phyloP scores from a whole-genome alignment of 53 echinoderm and acorn worm genomes.

The Paelopatides confundens region DNA sequence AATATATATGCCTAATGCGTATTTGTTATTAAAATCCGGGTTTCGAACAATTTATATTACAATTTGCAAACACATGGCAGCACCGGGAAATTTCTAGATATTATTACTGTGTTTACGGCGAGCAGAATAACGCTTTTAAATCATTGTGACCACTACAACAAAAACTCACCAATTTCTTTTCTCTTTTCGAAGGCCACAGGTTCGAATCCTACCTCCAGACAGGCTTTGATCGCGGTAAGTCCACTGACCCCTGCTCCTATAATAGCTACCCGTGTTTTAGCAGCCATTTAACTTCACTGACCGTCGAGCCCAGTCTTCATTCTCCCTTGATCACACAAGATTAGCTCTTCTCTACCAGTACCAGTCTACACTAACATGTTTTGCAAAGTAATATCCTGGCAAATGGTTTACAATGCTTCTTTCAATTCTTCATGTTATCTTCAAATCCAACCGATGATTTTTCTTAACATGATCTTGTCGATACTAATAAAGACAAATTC shows the following conservation, averaged over 20 bases:
- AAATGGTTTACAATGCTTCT: background rate
- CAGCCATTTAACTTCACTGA: background rate
- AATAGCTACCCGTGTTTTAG: conserved; percentile 14
- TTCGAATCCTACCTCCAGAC: conserved; percentile 12
- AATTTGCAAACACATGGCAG: too few relatives aligned
- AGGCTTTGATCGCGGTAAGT: conserved; percentile 2
- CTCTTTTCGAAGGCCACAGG: conserved; percentile 2
- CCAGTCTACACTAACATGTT: background rate
- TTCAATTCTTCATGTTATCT: background rate
- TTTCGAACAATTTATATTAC: too few relatives aligned
- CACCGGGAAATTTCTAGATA: too few relatives aligned
- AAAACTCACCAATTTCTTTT: background rate
- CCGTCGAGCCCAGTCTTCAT: background rate
- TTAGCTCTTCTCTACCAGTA: too few relatives aligned
- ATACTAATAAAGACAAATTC: background rate
- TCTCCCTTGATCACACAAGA: too few relatives aligned
- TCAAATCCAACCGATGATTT: background rate
- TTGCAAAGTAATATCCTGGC: background rate
- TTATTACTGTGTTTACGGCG: too few relatives aligned
- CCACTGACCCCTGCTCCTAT: conserved; percentile 29
- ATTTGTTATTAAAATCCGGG: too few relatives aligned
- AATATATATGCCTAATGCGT: too few relatives aligned
- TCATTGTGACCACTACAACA: too few relatives aligned
- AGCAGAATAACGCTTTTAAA: too few relatives aligned
- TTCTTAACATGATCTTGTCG: background rate